These are phyloP conservation scores for Haemorhous mexicanus DNA, from an alignment of 2,113 vertebrate genomes.

Conservation along the genomic window DNA sequence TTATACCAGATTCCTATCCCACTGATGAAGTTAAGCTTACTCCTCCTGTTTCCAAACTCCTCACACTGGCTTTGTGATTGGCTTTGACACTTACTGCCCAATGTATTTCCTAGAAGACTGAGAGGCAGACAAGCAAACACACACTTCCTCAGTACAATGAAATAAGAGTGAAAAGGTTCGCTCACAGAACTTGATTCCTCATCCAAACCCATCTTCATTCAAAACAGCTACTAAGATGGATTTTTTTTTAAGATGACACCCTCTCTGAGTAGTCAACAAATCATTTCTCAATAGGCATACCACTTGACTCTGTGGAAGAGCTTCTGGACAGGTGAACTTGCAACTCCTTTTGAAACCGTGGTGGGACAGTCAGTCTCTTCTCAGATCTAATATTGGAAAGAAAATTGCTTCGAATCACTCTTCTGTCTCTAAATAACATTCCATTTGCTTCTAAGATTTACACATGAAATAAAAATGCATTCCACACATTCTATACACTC, in stretches of 20 bases:
- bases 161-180: not conserved
- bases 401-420: not conserved
- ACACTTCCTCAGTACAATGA: not conserved
- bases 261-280: not conserved
- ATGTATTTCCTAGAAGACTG: not conserved
- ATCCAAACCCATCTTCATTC: not conserved
- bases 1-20: not conserved
- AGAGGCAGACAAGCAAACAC: not conserved
- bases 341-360: conserved; percentile 68
- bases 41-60: not conserved
- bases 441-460: not conserved
- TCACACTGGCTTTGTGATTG: not conserved
- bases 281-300: conserved; percentile 30
- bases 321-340: conserved; percentile 64
- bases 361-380: conserved; percentile 65
- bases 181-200: not conserved
- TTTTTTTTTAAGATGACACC: not conserved
- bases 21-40: not conserved
- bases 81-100: not conserved
- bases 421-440: not conserved
- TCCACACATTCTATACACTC: not conserved
- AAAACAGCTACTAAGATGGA: not conserved
- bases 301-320: conserved; percentile 59
- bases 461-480: not conserved
- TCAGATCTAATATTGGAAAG: conserved; percentile 61